Base-by-base conservation (phyloP, 2,797 vertebrate genomes). In the Menidia menidia region DNA sequence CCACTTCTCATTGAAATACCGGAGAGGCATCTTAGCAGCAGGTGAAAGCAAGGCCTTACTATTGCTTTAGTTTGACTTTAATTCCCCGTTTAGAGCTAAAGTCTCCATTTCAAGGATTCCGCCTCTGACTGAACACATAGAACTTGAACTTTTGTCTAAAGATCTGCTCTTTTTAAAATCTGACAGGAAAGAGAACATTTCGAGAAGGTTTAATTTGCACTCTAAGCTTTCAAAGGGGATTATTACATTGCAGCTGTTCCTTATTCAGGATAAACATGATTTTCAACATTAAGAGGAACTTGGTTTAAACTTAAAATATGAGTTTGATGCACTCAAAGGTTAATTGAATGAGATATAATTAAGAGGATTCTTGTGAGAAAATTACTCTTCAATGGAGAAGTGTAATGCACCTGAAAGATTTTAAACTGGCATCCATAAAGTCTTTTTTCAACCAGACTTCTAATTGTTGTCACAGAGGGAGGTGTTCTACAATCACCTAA, bases 381-480 rank as follows among this genome's bases (percentile, higher is more conserved):
- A 85, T 76, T 68, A 67, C 74, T 71, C 60, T 60, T 51, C 57
- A 66, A 68, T 83, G 72, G 77, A 79, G 62, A 48, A 31, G 75
- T 82, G 70, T 61, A 58, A 61, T 71, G 60, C 63, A 77, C 70
- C 68, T 79, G 86, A 74, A 79, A 73, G 57, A 61, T 72, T 78
- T 80, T 60, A 60, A 60, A 61, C 66, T 67, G 70, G 76, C 57
- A 82, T 78, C 66, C 48, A 63, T 50, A 68, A 31, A 48, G 47
- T 53, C 77, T 60, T 51, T 30, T 39, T 39, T 39, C 10, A 5
- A 30, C 14, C 35, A 84, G 71, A 82, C 57, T 62, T 80, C 16
- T 85, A 90, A 91, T 91, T 85, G 91, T 73, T 80, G 64, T 83
- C 86, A 80, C 89, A 89, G 88, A 81, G 71, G 80, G 86, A 78